phyloP scores from a whole-genome alignment of 1,140 invertebrate species.

The Drosophila insularis region DNA sequence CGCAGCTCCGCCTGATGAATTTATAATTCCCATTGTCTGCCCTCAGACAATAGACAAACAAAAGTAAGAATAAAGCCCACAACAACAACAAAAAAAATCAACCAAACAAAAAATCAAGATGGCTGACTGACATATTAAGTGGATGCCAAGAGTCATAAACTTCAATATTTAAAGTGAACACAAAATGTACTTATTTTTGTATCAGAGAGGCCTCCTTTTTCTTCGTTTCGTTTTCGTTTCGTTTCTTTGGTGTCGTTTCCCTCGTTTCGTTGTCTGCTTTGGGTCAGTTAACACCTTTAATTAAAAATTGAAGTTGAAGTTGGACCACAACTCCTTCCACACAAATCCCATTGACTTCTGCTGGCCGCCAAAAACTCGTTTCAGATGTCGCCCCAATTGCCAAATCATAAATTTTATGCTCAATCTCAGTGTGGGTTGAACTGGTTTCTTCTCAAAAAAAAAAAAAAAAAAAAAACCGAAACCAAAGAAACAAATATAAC shows the following conservation, averaged over 20 bases:
- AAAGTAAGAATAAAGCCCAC: conserved; percentile 41
- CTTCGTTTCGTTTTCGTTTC: neutral
- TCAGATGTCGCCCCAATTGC: conserved; percentile 49
- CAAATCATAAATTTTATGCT: conserved; percentile 78
- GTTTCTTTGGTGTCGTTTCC: neutral
- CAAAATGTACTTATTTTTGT: conserved; percentile 33
- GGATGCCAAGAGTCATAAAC: conserved; percentile 52
- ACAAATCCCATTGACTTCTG: neutral
- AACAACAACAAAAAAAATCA: neutral
- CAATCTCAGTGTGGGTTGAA: conserved; percentile 24
- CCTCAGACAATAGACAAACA: conserved; percentile 69
- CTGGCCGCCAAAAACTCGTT: conserved; percentile 42
- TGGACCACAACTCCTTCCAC: conserved; percentile 1
- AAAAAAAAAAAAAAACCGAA: neutral
- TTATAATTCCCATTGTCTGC: conserved; percentile 78
- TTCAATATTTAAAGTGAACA: conserved; percentile 50
- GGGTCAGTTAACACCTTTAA: conserved; percentile 62
- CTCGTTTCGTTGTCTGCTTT: conserved; percentile 22
- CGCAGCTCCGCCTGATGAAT: conserved; percentile 68
- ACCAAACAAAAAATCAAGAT: conserved; percentile 44
- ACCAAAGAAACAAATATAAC: neutral
- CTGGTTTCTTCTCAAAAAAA: neutral
- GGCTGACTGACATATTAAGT: conserved; percentile 65
- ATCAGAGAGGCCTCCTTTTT: neutral
- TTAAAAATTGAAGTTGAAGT: conserved; percentile 49